Evolutionary conservation across 2,888 invertebrate species (phyloP), one percentile per base, ranked within the genome.

Genomic region (Tanypteryx hageni): DNA sequence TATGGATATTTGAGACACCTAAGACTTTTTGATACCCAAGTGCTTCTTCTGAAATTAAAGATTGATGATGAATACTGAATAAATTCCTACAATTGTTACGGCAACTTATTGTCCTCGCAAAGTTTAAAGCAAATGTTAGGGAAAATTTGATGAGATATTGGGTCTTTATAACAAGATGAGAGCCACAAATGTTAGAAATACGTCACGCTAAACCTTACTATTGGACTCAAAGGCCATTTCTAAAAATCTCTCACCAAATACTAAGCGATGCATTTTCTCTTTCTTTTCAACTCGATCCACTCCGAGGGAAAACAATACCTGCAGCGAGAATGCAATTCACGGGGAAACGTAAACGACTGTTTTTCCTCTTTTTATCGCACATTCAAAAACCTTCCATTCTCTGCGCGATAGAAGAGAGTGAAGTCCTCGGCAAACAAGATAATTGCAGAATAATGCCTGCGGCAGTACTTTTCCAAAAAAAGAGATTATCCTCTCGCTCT

Each of bases 391-490:
- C 68, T 68, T 22, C 18, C 68, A 14, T 68, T n/a, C 68, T 14
- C 68, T 18, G 68, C 68, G 18, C 68, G 18, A 27, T 2, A 22
- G 76, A 76, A 14, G 76, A 76, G 22, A 76, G 76, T 76, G 76
- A 76, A 76, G 22, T 76, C 76, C 76, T 76, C 76, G 9, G 76
- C 8, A 76, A 76, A 76, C 22, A 76, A 76, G 76, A 76, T 76
- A 76, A 76, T 22, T 76, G 76, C 22, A 76, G 22, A 13, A 22
- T 64, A 14, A 64, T 18, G 64, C 64, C 16, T 22, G 76, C 22
- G 76, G 76, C 76, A 27, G 76, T 27, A 10, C 76, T 22, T 76
- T 76, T 76, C 10, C 4, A 22, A 76, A 76, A n/a, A 27, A 13
- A 4, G 76, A 76, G 27, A 22, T 27, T 27, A 22, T 5, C n/a